These are phyloP conservation scores for Gymnopithys bicolor DNA, from an alignment of 2,797 vertebrate species.

Conservation along the genomic window DNA sequence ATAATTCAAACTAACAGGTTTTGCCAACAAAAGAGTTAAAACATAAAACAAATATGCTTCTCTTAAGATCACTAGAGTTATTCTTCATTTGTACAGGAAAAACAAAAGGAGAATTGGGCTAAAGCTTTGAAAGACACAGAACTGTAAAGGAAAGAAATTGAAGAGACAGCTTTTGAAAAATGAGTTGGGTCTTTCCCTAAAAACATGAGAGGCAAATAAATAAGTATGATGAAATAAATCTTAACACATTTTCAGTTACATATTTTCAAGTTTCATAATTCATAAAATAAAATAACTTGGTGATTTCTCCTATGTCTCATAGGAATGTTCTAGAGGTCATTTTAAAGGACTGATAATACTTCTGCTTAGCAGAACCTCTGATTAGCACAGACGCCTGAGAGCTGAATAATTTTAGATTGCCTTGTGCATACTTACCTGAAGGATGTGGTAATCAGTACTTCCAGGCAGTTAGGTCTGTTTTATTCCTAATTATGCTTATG, in stretches of 20 bases:
- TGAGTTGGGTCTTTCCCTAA: not conserved
- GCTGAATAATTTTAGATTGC: not conserved
- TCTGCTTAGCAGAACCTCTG: not conserved
- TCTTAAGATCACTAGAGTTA: not conserved
- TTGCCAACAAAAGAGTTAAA: not conserved
- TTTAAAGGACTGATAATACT: not conserved
- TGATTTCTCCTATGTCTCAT: not conserved
- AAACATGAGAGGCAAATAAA: not conserved
- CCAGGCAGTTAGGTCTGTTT: not conserved
- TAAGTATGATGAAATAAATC: not conserved
- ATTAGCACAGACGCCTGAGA: not conserved
- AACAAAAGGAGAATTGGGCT: not conserved
- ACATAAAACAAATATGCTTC: not conserved
- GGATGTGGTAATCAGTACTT: not conserved
- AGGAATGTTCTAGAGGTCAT: not conserved
- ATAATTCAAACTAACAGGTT: not conserved
- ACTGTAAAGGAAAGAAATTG: not conserved
- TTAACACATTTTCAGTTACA: not conserved
- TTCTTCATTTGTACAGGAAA: not conserved
- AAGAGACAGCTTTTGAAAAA: not conserved
- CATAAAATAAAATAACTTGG: not conserved
- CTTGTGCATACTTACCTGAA: constrained; percentile 1
- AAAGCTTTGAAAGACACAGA: not conserved
- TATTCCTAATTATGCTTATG: not conserved
- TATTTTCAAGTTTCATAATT: not conserved